These are phyloP conservation scores for Lysandra bellargus DNA, from an alignment of 2,888 invertebrate genomes.

Conservation along the genomic window DNA sequence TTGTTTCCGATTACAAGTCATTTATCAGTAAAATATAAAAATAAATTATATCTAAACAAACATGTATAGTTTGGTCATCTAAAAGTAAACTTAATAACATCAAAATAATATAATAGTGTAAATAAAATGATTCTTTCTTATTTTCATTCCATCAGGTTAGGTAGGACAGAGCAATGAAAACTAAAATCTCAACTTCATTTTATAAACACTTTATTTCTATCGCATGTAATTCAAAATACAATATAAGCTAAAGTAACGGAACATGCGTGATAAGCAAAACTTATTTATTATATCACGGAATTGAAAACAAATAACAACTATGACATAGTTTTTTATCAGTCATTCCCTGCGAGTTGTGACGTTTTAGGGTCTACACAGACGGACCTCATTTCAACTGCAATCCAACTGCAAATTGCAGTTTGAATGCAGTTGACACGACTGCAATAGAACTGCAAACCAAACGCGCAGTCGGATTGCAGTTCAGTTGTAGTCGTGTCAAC, in stretches of 20 bases:
- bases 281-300: background rate
- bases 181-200: background rate
- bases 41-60: constrained; percentile 32
- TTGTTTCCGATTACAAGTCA: constrained; percentile 28
- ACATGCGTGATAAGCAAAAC: background rate
- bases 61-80: constrained; percentile 32
- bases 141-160: background rate
- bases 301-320: background rate
- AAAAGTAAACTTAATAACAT: constrained; percentile 31
- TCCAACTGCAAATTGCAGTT: too few relatives aligned
- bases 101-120: constrained; percentile 14
- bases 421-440: too few relatives aligned
- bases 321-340: background rate
- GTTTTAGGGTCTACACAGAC: too few relatives aligned
- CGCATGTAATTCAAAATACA: background rate
- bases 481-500: too few relatives aligned
- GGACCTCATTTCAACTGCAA: too few relatives aligned
- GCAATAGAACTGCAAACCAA: too few relatives aligned
- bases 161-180: background rate
- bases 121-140: background rate
- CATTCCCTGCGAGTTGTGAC: background rate
- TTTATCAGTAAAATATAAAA: constrained; percentile 32
- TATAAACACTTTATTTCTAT: background rate
- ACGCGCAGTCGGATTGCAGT: too few relatives aligned
- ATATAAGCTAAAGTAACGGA: background rate